These are phyloP conservation scores for Tetanocera ferruginea DNA, from an alignment of 2,888 invertebrate genomes.

Conservation along the genomic window DNA sequence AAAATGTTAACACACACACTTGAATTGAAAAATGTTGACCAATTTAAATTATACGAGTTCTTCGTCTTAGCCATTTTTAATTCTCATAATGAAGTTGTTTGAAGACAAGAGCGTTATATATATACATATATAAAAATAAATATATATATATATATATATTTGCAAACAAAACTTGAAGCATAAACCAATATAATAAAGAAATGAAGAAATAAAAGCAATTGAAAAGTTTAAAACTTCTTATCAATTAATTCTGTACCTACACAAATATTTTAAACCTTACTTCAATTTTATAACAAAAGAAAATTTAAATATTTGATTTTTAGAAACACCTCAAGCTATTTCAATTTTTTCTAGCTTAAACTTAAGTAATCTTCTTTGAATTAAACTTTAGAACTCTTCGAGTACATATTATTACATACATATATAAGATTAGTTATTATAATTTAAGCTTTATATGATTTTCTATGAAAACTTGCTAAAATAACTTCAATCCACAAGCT, in stretches of 20 bases:
- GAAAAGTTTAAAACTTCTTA: conserved; percentile 48
- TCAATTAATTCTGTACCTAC: conserved; percentile 65
- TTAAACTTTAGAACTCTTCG: not conserved
- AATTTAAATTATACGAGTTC: conserved; percentile 32
- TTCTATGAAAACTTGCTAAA: conserved; percentile 21
- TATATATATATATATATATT: conserved; percentile 48
- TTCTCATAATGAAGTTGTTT: conserved; percentile 52
- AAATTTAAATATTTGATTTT: not conserved
- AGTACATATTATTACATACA: not conserved
- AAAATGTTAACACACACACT: no score
- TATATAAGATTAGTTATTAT: not conserved
- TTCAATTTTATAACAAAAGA: not conserved
- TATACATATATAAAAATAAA: conserved; percentile 41
- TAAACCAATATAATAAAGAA: conserved; percentile 35
- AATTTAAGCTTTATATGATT: not conserved
- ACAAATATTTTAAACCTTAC: conserved; percentile 39
- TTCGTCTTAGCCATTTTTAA: conserved; percentile 18
- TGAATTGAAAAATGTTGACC: conserved; percentile 13
- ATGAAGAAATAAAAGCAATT: conserved; percentile 50
- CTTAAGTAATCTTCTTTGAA: no score
- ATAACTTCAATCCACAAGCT: not conserved
- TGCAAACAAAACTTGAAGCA: conserved; percentile 37
- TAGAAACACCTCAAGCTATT: not conserved
- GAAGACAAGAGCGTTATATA: conserved; percentile 39
- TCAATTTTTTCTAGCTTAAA: no score